Evolutionary conservation across 2,888 invertebrate genomes (phyloP).

Genomic region (Callimorpha dominula): DNA sequence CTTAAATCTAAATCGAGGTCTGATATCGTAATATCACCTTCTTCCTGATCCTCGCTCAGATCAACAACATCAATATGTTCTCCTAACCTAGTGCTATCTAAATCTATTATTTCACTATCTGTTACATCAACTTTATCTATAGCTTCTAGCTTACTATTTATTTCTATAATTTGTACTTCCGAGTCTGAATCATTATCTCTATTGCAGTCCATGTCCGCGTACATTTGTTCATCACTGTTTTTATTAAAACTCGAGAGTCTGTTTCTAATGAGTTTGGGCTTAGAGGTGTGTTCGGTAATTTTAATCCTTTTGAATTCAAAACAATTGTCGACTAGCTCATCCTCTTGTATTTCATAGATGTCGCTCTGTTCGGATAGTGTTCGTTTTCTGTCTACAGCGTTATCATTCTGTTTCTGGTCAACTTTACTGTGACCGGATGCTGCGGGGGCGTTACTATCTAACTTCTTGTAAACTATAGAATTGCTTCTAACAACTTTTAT

Average conservation of each 20-base stretch:
- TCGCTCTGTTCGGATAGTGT: constrained; percentile 77
- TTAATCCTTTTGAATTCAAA: constrained; percentile 79
- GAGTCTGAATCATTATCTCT: constrained; percentile 72
- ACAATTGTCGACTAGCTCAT: constrained; percentile 77
- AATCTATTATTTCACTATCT: constrained; percentile 72
- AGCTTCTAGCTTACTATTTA: constrained; percentile 57
- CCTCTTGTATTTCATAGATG: constrained; percentile 69
- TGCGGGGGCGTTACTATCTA: constrained; percentile 63
- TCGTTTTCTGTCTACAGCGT: constrained; percentile 68
- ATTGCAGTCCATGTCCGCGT: constrained; percentile 55
- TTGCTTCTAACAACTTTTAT: constrained; percentile 81
- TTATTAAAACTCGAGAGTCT: constrained; percentile 62
- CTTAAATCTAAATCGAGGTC: constrained; percentile 69
- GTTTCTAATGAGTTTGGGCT: constrained; percentile 76
- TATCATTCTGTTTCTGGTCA: constrained; percentile 62
- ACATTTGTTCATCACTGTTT: constrained; percentile 47
- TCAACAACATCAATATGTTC: constrained; percentile 75
- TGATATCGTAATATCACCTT: constrained; percentile 61
- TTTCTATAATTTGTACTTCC: constrained; percentile 78
- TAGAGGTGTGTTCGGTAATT: constrained; percentile 66
- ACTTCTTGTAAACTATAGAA: constrained; percentile 79
- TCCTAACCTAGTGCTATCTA: constrained; percentile 64
- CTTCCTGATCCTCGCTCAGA: constrained; percentile 73
- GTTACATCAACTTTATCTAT: constrained; percentile 51
- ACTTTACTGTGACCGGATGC: constrained; percentile 56